A percentile compares a stretch with the other conserved stretches of the same genome.
Conservation (phyloP, 2,113 vertebrate species). For the Amblyopsis rosae region DNA sequence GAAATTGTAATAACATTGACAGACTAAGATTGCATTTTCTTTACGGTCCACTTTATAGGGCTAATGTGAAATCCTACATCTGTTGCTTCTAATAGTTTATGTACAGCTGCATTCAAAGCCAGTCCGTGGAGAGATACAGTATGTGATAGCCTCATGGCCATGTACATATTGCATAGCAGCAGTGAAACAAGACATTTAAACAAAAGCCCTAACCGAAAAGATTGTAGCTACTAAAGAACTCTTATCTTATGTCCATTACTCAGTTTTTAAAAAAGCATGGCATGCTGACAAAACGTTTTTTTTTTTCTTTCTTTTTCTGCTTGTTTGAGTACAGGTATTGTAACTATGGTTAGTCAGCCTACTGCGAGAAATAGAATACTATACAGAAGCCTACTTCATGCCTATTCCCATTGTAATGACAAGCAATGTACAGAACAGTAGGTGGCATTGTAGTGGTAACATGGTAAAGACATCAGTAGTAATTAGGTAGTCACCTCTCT, state of each 20-base stretch:
- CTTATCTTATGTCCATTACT: too few species aligned
- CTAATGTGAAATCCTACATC: slow-evolving; percentile 20
- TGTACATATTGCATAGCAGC: slow-evolving; percentile 40
- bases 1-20: slow-evolving; percentile 28
- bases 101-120: slow-evolving; percentile 38
- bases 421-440: too few species aligned
- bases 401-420: too few species aligned
- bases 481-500: background rate
- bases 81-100: slow-evolving; percentile 53
- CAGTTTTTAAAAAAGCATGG: too few species aligned
- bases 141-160: slow-evolving; percentile 48
- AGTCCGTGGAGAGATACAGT: background rate
- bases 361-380: too few species aligned
- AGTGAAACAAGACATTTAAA: slow-evolving; percentile 35
- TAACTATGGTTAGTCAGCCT: too few species aligned
- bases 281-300: too few species aligned
- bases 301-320: too few species aligned
- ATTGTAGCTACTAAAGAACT: background rate
- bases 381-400: too few species aligned
- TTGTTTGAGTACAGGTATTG: too few species aligned
- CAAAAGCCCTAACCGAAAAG: slow-evolving; percentile 22
- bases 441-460: too few species aligned
- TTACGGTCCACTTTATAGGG: slow-evolving; percentile 29
- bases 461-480: too few species aligned
- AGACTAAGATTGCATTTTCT: slow-evolving; percentile 15